Evolutionary conservation across 2,113 vertebrate genomes (phyloP).

Genomic region (Chionomys nivalis): DNA sequence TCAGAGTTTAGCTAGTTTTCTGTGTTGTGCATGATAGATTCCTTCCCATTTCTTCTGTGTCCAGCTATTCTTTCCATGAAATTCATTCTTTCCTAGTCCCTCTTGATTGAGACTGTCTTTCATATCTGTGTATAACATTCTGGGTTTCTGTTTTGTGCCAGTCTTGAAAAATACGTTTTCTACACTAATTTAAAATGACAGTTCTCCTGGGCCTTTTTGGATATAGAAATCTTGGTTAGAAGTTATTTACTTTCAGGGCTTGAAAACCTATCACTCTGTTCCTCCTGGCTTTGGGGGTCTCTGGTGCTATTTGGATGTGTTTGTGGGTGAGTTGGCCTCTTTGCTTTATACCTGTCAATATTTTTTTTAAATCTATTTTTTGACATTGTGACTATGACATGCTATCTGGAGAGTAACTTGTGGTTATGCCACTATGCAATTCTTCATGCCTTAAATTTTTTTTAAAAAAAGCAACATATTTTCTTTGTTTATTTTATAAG

Average conservation of each 20-base stretch:
- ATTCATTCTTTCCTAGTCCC: too few species aligned
- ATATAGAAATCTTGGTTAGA: neutral
- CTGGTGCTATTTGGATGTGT: neutral
- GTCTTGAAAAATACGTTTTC: neutral
- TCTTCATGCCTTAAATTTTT: neutral
- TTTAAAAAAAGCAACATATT: constrained; percentile 63
- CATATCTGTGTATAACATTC: neutral
- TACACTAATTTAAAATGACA: neutral
- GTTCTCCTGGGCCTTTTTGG: neutral
- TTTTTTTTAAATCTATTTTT: neutral
- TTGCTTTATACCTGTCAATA: neutral
- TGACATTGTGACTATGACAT: neutral
- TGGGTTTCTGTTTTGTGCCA: neutral
- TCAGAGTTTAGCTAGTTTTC: neutral
- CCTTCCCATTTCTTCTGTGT: neutral
- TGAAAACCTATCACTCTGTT: neutral
- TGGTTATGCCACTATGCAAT: neutral
- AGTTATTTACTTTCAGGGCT: neutral
- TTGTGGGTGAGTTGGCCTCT: neutral
- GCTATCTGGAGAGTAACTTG: too few species aligned
- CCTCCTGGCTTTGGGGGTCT: neutral
- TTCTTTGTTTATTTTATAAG: constrained; percentile 80
- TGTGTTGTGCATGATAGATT: neutral
- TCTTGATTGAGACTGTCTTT: neutral
- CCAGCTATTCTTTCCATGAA: neutral